Percentiles rank a stretch among this genome's conserved stretches.
These are phyloP conservation scores for western clawed frog (Xenopus tropicalis) DNA, from an alignment of 2,113 vertebrate species.

Conservation along the genomic window UCB_Xtro_10.0 CM004447.2:122643001-122643500, in stretches of 20 bases:
- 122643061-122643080: too few species aligned
- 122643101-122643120: too few species aligned
- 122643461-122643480: conserved; percentile 16
- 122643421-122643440: conserved; percentile 29
- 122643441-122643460: conserved; percentile 29
- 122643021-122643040: too few species aligned
- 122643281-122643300: background rate
- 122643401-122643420: conserved; percentile 27
- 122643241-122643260: background rate
- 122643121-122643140: too few species aligned
- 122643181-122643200: background rate
- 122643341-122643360: background rate
- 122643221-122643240: background rate
- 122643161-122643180: too few species aligned
- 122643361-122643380: conserved; percentile 8
- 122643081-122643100: too few species aligned
- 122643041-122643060: too few species aligned
- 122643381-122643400: conserved; percentile 8
- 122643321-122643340: background rate
- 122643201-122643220: background rate
- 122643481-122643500: conserved; percentile 31
- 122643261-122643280: background rate
- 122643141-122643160: too few species aligned
- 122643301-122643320: background rate
- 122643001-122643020: too few species aligned